Percentiles rank a stretch among this genome's conserved stretches.
Conservation (phyloP, 1,140 invertebrate genomes). For the Atta cephalotes region DNA sequence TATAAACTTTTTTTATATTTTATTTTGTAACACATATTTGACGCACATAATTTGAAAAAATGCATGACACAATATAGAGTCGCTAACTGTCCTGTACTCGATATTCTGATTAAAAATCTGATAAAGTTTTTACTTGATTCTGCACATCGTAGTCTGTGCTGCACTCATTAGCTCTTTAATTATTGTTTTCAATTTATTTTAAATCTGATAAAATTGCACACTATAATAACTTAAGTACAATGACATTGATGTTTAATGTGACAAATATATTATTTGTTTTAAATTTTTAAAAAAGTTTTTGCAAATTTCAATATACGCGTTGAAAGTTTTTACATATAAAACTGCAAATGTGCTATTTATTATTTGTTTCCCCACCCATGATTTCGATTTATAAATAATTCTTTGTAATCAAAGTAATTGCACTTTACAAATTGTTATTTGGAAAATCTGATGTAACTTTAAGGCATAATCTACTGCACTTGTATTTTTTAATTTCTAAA, state of each 20-base stretch:
- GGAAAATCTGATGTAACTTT: not conserved
- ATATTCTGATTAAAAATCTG: not conserved
- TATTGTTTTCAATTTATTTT: too few species aligned
- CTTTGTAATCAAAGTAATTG: not conserved
- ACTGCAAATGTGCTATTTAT: not conserved
- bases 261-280: not conserved
- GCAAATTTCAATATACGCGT: not conserved
- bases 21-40: not conserved
- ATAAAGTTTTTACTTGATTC: not conserved
- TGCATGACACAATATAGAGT: too few species aligned
- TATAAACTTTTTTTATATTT: not conserved
- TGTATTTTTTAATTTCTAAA: not conserved
- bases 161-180: too few species aligned
- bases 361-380: not conserved
- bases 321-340: conserved; percentile 9
- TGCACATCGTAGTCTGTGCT: too few species aligned
- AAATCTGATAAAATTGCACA: too few species aligned
- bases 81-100: not conserved
- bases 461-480: not conserved
- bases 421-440: not conserved
- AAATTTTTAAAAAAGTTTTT: not conserved
- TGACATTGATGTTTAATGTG: too few species aligned
- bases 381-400: not conserved
- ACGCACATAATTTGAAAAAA: not conserved
- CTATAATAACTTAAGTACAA: too few species aligned